Evolutionary conservation across 2,113 vertebrate species (phyloP), one percentile per base, ranked within the genome.

Genomic region (Sapajus apella): DNA sequence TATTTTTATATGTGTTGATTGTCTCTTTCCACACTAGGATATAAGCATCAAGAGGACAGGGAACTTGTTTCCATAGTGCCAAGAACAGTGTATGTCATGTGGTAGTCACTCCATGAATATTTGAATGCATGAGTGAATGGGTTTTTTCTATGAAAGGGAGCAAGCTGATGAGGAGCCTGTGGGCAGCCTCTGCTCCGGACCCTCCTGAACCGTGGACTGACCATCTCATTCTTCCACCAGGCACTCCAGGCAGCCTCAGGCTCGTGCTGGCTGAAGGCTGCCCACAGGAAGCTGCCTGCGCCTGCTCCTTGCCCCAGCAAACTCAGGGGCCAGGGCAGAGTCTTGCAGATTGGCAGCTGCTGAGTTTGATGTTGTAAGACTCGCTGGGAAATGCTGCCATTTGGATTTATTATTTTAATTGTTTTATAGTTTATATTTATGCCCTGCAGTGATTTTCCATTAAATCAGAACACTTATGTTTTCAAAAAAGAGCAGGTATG

Each of bases 401-500:
- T 97, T 94, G 90, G 73, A 81, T 96, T 98, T 98, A 98, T 97
- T 90, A 83, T 90, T 97, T 96, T 98, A 98, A 98, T 98, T 97
- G 96, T 98, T 98, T 98, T 98, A 95, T 37, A 95, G 58, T 95
- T 97, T 92, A 92, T 95, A 95, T 81, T 77, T 97, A 75, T 97
- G 94, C 97, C 98, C 96, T 90, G 87, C 64, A 83, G 97, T 97
- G 80, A 97, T 97, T 97, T 98, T 97, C 97, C 96, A 97, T 94
- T 95, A 96, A 96, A 87, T 94, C 66, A 86, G 90, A 97, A 97
- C 86, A 96, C 90, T 82, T 85, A 80, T 75, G 82, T 95, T 96
- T 95, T 52, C 61, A 93, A 84, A 94, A 90, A 87, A 94, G 58
- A 97, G 32, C 90, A 89, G 92, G 82, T 81, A 79, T 95, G 85